phyloP scores from a whole-genome alignment of 2,888 invertebrate species.

The Eupithecia abbreviata region DNA sequence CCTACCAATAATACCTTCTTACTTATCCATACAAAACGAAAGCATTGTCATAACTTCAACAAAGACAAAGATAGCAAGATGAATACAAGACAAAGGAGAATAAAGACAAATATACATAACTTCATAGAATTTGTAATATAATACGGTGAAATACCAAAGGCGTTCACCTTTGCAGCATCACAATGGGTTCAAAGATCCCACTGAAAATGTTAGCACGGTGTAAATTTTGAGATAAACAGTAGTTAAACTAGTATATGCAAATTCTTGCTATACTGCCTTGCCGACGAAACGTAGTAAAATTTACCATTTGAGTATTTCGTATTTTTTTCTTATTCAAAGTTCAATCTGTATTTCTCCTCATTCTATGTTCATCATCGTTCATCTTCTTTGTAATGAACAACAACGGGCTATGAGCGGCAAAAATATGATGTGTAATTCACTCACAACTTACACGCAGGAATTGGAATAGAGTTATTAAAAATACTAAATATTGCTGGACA shows the following conservation, averaged over 20 bases:
- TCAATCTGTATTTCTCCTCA: too few species aligned
- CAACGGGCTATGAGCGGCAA: too few species aligned
- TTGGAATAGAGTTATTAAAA: too few species aligned
- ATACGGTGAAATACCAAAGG: conserved; percentile 1
- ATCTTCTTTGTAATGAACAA: too few species aligned
- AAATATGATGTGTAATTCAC: too few species aligned
- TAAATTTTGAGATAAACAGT: not conserved
- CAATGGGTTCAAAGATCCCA: conserved; percentile 15
- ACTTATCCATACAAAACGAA: not conserved
- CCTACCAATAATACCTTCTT: conserved; percentile 2
- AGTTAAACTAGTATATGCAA: not conserved
- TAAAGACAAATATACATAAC: conserved; percentile 2
- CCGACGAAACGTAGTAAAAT: not conserved
- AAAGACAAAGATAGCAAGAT: conserved; percentile 8
- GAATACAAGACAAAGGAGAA: conserved; percentile 1
- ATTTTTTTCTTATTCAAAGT: not conserved
- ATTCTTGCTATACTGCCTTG: not conserved
- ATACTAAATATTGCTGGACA: too few species aligned
- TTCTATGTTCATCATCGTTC: too few species aligned
- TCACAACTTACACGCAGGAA: too few species aligned
- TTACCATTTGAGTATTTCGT: not conserved
- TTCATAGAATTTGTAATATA: conserved; percentile 12
- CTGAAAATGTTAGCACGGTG: conserved; percentile 4
- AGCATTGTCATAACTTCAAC: conserved; percentile 5
- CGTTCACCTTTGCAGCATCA: conserved; percentile 12